Evolutionary conservation across 2,113 vertebrate species (phyloP), one percentile per base, ranked within the genome.

Genomic region (Myotis davidii): DNA sequence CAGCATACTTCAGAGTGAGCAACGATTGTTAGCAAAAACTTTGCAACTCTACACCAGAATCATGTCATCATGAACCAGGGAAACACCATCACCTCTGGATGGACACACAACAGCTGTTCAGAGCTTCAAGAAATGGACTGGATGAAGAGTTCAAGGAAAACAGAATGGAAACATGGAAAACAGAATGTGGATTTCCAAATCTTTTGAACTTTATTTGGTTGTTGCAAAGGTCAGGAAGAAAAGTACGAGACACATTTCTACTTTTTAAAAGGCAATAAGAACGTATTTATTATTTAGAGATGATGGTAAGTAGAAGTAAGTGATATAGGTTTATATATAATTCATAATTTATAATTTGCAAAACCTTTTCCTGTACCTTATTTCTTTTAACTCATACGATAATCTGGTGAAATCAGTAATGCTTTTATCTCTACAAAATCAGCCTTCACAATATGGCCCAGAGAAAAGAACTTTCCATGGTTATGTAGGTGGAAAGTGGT

Each of bases 41-140:
- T 82, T 59, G 64, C 85, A 96, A 92, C 65, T 78, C 54, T 70
- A 96, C 11, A 85, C 69, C 82, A 94, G 73, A 95, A 91, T 85
- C 85, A 73, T 52, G 61, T 78, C 78, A 95, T 88, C 81, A 84
- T 94, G 78, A 97, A 65, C 48, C 74, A 87, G 25, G 54, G 88
- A 92, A 92, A 97, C 61, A 29, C 73, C 94, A 39, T 81, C 77
- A 95, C 92, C 61, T 95, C 61, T 92, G 94, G 73, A 95, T 48
- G 88, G 94, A 96, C 87, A 95, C 27, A 78, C 67, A 56, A 42
- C 90, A 96, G 94, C 94, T 95, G 90, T 84, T 88, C 34, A 73
- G 67, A 12, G 39, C 9, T 12, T 90, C 83, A 14, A 79, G 64
- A 81, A 74, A 76, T 27, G 56, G 42, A 61, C 27, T 65, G 79